phyloP scores from a whole-genome alignment of 53 echinoderm and acorn worm genomes.

The Hippasteria phrygiana region DNA sequence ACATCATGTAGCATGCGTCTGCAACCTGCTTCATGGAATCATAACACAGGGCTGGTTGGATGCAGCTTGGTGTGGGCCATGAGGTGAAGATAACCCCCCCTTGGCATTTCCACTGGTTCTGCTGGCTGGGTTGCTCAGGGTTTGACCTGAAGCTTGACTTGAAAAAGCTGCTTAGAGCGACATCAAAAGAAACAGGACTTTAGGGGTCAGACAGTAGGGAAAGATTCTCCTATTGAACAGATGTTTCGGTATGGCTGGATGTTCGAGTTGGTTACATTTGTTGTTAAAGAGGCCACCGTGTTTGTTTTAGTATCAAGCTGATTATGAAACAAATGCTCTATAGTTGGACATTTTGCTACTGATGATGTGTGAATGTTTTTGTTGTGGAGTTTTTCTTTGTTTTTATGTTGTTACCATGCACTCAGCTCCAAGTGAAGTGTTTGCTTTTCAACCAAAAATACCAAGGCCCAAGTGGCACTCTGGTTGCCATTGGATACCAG shows the following conservation, averaged over 20 bases:
- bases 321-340: constrained; percentile 11
- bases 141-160: constrained; percentile 18
- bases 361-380: not conserved
- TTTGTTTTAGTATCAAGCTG: constrained; percentile 46
- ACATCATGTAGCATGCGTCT: not conserved
- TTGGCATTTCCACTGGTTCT: constrained; percentile 33
- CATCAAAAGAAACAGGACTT: constrained; percentile 21
- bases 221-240: constrained; percentile 40
- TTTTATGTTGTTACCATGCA: not conserved
- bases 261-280: constrained; percentile 51
- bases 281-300: constrained; percentile 48
- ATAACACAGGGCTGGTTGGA: constrained; percentile 22
- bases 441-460: not conserved
- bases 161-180: not conserved
- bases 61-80: not conserved
- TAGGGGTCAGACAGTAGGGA: constrained; percentile 41
- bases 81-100: not conserved
- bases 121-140: constrained; percentile 11
- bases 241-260: constrained; percentile 12
- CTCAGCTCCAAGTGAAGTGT: constrained; percentile 9
- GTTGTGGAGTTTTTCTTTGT: not conserved
- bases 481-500: constrained; percentile 54
- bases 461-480: constrained; percentile 48
- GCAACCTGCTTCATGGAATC: not conserved
- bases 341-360: not conserved